These are phyloP conservation scores for Pomatostomus ruficeps DNA, from an alignment of 2,113 vertebrate species.

Conservation along the genomic window DNA sequence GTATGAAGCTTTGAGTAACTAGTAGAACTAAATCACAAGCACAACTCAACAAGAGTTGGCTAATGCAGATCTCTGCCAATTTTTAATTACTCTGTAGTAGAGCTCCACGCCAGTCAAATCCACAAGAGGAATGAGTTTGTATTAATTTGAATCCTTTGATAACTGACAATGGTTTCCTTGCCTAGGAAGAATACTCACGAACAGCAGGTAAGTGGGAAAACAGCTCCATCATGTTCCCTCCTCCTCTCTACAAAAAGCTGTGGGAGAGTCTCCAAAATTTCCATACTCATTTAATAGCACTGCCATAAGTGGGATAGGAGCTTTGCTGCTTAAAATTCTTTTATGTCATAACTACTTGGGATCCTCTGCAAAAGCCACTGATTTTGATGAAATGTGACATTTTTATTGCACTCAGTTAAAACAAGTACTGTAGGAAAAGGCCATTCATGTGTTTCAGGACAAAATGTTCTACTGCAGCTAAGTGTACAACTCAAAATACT, in stretches of 20 bases:
- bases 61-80: not conserved
- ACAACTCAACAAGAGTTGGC: not conserved
- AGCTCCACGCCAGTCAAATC: not conserved
- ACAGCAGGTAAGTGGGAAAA: not conserved
- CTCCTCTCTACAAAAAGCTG: not conserved
- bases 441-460: not conserved
- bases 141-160: not conserved
- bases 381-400: not conserved
- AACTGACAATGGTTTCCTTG: not conserved
- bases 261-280: not conserved
- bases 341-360: not conserved
- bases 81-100: not conserved
- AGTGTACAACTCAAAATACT: not conserved
- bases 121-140: not conserved
- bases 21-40: not conserved
- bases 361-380: not conserved
- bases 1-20: not conserved
- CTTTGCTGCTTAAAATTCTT: not conserved
- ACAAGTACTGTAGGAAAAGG: not conserved
- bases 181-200: not conserved
- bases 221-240: not conserved
- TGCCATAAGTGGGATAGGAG: not conserved
- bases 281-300: not conserved
- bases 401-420: not conserved
- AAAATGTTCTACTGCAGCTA: not conserved